Conservation (phyloP, 2,113 vertebrate species). For the Phycodurus eques region DNA sequence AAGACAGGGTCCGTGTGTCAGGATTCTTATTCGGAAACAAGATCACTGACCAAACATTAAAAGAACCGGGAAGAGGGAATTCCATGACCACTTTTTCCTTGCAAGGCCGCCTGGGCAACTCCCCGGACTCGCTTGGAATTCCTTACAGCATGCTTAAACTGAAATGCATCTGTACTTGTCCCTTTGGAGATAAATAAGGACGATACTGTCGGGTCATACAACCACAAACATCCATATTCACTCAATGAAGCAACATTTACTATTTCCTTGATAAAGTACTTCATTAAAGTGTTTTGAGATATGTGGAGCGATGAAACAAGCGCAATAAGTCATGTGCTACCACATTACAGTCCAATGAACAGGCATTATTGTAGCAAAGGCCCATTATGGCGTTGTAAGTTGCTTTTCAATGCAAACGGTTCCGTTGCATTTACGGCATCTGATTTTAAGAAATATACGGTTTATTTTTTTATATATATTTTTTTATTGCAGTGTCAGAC, state of each 20-base stretch:
- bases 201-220: no score
- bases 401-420: not conserved
- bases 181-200: not conserved
- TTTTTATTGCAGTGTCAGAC: not conserved
- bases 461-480: no score
- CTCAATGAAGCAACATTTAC: not conserved
- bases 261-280: not conserved
- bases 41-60: no score
- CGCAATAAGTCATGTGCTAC: not conserved
- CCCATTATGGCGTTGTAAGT: not conserved
- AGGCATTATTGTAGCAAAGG: slow-evolving; percentile 19
- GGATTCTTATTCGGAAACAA: no score
- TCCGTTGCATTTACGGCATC: not conserved
- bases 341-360: slow-evolving; percentile 31
- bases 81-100: no score
- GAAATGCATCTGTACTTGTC: not conserved
- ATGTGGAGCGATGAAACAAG: slow-evolving; percentile 15
- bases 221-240: not conserved
- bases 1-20: no score
- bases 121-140: no score
- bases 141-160: no score
- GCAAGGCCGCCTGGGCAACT: no score
- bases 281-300: not conserved
- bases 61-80: no score
- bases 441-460: not conserved